phyloP scores from a whole-genome alignment of 2,888 invertebrate species.

The Melinopterus prodromus region DNA sequence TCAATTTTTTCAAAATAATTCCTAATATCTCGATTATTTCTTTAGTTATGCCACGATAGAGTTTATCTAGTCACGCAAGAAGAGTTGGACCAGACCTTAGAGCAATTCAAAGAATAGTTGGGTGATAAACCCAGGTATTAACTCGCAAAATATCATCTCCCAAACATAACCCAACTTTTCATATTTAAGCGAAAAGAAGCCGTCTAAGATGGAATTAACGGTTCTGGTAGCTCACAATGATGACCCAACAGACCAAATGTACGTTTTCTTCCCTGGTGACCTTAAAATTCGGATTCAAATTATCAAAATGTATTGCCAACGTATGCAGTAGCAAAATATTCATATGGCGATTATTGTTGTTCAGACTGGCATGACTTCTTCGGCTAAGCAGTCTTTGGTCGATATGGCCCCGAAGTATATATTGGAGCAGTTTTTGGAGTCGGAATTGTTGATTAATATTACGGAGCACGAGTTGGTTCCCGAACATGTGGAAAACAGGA shows the following conservation, averaged over 20 bases:
- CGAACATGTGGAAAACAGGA: conserved; percentile 98
- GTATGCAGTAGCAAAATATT: conserved; percentile 99
- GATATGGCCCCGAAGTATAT: conserved; percentile 99
- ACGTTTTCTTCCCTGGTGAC: conserved; percentile 99
- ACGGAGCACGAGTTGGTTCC: conserved; percentile 98
- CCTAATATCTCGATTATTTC: conserved; percentile 31
- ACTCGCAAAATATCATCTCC: background rate
- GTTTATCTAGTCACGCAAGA: conserved; percentile 99
- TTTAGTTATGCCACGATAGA: conserved; percentile 94
- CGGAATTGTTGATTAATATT: conserved; percentile 96
- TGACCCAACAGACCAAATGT: conserved; percentile 99
- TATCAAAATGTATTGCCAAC: conserved; percentile 97
- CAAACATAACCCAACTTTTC: conserved; percentile 25
- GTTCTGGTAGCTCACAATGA: conserved; percentile 99
- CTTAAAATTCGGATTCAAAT: conserved; percentile 99
- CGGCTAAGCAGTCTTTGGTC: conserved; percentile 94
- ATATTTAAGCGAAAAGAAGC: conserved; percentile 84
- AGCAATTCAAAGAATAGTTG: conserved; percentile 96
- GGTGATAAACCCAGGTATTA: conserved; percentile 93
- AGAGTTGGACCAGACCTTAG: conserved; percentile 98
- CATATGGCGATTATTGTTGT: conserved; percentile 98
- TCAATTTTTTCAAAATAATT: conserved; percentile 16
- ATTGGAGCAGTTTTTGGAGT: conserved; percentile 93
- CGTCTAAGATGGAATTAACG: conserved; percentile 92
- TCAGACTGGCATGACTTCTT: conserved; percentile 98